Conservation (phyloP, 2,888 invertebrate species). For the Panzeria rudis region DNA sequence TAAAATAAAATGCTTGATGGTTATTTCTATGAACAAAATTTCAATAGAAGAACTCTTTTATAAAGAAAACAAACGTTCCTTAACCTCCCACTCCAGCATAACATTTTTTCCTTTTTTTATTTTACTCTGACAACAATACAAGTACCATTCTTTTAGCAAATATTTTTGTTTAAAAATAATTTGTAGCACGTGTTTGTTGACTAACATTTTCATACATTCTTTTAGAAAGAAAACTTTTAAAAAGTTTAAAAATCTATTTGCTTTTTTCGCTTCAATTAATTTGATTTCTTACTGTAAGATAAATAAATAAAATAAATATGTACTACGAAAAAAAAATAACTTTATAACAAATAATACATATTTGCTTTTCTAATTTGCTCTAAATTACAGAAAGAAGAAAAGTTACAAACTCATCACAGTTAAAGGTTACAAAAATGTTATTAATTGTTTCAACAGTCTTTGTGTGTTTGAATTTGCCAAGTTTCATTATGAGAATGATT, state of each 20-base stretch:
- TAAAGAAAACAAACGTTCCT: no score
- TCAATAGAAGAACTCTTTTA: no score
- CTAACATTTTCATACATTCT: not conserved
- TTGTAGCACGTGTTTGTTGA: not conserved
- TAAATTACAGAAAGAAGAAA: constrained; percentile 79
- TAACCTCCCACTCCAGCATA: no score
- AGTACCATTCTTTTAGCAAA: not conserved
- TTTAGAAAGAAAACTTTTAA: not conserved
- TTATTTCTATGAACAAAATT: not conserved
- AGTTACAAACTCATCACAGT: constrained; percentile 85
- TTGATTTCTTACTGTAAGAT: not conserved
- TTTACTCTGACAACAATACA: not conserved
- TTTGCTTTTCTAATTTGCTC: constrained; percentile 16
- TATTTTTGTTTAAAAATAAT: constrained; percentile 8
- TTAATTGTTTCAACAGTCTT: constrained; percentile 92
- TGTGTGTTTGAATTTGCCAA: constrained; percentile 90
- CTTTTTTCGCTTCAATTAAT: not conserved
- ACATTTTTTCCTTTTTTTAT: no score
- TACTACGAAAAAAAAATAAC: not conserved
- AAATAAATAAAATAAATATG: constrained; percentile 1
- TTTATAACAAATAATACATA: not conserved
- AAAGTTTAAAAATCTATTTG: not conserved
- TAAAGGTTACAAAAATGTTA: constrained; percentile 92
- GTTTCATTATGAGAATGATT: constrained; percentile 88
- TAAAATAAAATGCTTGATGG: no score